phyloP scores from a whole-genome alignment of 2,888 invertebrate genomes.

The Caenorhabditis doughertyi region DNA sequence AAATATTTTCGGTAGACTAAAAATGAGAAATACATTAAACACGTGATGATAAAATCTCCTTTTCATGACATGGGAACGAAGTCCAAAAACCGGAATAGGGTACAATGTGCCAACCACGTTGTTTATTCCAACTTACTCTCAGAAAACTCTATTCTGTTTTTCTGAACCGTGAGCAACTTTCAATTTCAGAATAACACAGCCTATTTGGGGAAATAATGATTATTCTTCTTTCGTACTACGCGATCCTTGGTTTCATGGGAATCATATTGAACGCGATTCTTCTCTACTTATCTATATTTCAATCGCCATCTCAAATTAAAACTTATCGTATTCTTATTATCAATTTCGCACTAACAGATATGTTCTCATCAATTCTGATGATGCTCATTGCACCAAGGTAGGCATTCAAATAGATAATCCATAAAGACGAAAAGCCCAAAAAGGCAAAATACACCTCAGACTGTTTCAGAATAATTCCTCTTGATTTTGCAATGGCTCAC shows the following conservation, averaged over 20 bases:
- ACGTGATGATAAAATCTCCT: slow-evolving; percentile 26
- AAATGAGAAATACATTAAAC: slow-evolving; percentile 11
- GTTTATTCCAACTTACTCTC: not conserved
- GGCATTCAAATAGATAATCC: no score
- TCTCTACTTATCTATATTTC: slow-evolving; percentile 35
- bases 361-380: slow-evolving; percentile 35
- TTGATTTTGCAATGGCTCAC: slow-evolving; percentile 44
- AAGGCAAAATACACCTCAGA: no score
- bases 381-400: slow-evolving; percentile 46
- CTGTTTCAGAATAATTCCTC: slow-evolving; percentile 53
- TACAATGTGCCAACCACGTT: slow-evolving; percentile 38
- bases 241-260: slow-evolving; percentile 32
- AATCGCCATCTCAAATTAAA: slow-evolving; percentile 47
- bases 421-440: no score
- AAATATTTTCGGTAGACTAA: not conserved
- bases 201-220: not conserved
- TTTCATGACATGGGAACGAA: slow-evolving; percentile 22
- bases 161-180: no score
- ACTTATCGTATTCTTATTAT: slow-evolving; percentile 47
- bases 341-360: slow-evolving; percentile 53
- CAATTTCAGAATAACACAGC: slow-evolving; percentile 1
- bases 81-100: slow-evolving; percentile 15
- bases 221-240: slow-evolving; percentile 22
- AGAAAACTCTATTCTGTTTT: not conserved
- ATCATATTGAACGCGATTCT: slow-evolving; percentile 32